phyloP scores from a whole-genome alignment of 2,888 invertebrate species.

The Stramonita haemastoma region DNA sequence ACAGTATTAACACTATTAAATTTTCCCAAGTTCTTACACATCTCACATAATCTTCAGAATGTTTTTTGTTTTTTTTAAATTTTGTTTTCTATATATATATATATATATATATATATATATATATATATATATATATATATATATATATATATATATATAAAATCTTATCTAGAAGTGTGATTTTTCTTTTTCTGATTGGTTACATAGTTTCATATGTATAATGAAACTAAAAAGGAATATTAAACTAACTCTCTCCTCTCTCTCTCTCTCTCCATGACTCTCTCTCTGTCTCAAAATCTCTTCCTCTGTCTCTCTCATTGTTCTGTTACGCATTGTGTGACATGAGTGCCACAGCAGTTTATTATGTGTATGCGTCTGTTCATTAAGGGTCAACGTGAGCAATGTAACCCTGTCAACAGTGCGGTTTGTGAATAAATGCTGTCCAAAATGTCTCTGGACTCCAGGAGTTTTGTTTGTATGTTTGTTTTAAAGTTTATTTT shows the following conservation, averaged over 20 bases:
- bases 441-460: background rate
- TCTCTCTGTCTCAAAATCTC: background rate
- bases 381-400: background rate
- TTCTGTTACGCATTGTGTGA: constrained; percentile 15
- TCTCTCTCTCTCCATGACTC: no score
- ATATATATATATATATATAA: no score
- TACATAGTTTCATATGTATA: no score
- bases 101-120: no score
- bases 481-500: background rate
- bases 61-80: no score
- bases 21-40: no score
- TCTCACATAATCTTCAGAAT: background rate
- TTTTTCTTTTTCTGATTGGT: no score
- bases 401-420: constrained; percentile 8
- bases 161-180: no score
- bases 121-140: no score
- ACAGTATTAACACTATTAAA: background rate
- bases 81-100: no score
- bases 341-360: background rate
- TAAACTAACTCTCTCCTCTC: no score
- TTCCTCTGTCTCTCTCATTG: background rate
- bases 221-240: no score
- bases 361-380: constrained; percentile 2
- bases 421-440: constrained; percentile 22
- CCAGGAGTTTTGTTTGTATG: background rate